Evolutionary conservation across 23 tunicate species (phyloP), one percentile per base, ranked within the genome.

Genomic region (Styela plicata): DNA sequence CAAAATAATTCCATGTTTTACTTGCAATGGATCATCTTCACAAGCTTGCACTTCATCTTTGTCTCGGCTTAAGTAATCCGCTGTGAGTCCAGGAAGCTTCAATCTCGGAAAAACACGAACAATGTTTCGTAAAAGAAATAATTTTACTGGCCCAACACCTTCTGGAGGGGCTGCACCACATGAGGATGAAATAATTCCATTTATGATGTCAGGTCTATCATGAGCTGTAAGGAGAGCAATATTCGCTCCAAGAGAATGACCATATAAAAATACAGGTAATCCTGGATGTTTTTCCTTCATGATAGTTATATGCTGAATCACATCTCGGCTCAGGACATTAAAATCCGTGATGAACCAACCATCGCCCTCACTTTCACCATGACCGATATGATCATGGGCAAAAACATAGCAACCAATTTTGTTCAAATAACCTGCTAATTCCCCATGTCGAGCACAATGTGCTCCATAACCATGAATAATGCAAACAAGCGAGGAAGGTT

Each of bases 231-330:
- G 23, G 2, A 88, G 33, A 5, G 93, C 65, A 26, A 88, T 27
- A 69, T 84, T 80, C 2, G 89, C 98, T 36, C 98, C 98, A 89
- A 93, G 84, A 26, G 98, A 93, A 81, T 93, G 98, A 57, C 93
- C 98, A 75, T 78, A 88, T 2, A 93, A 27, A 81, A 76, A 85
- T 17, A 93, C 3, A 25, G 98, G 98, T 69, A 93, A 64, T 53
- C 57, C 74, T 19, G 89, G 98, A 64, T 80, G 77, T 36, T 88
- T 85, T 52, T 81, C 33, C 33, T 88, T 81, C 87, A 93, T 88
- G 3, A 93, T 34, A 69, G 69, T 52, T 22, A 82, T 71, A 81
- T 93, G 98, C 1, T 93, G 89, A 34, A 80, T 74, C 0, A 82
- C 2, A 76, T 93, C 98, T 1, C 88, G 74, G 13, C 85, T 33